Conservation (phyloP, 2,113 vertebrate genomes). For the Barnardius zonarius region DNA sequence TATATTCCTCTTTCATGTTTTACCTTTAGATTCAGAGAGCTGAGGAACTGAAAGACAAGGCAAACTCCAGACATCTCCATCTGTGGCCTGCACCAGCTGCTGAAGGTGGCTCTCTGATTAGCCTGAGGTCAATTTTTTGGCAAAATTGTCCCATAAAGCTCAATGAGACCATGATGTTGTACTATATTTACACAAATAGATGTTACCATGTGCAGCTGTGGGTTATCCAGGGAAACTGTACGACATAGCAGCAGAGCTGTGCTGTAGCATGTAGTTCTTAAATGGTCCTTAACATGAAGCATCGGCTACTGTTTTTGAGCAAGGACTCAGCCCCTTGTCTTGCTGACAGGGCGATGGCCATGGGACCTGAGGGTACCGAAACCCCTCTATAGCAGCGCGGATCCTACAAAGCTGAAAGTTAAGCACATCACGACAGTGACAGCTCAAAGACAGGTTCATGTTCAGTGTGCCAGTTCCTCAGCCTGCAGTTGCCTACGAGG, state of each 20-base stretch:
- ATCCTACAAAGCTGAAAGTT: neutral
- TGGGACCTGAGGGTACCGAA: neutral
- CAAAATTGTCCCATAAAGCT: neutral
- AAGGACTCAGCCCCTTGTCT: neutral
- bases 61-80: neutral
- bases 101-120: neutral
- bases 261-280: neutral
- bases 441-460: neutral
- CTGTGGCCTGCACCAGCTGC: neutral
- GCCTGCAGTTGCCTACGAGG: neutral
- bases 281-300: neutral
- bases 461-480: neutral
- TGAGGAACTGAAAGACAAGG: neutral
- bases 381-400: neutral
- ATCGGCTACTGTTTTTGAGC: neutral
- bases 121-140: neutral
- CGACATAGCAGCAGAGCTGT: neutral
- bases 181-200: neutral
- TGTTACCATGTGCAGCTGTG: neutral
- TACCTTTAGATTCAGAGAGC: neutral
- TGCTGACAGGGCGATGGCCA: rapidly evolving
- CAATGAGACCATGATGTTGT: neutral
- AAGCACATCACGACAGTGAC: neutral
- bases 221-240: neutral
- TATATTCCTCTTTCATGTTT: neutral